Evolutionary conservation across 1,140 invertebrate genomes (phyloP), one percentile per base, ranked within the genome.

Genomic region (Bombus superbus): DNA sequence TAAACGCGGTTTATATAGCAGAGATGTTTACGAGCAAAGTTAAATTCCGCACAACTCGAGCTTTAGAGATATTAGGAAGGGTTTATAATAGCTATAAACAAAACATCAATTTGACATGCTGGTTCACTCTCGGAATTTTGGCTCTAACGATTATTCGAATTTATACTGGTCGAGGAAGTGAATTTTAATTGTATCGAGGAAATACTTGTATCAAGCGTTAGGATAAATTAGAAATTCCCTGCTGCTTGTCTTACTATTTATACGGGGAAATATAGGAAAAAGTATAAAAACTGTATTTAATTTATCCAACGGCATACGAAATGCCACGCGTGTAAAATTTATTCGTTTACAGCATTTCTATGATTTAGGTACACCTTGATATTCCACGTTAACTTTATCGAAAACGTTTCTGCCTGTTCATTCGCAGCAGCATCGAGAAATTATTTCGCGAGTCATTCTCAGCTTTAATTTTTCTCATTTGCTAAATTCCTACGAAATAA

Each of bases 391-490:
- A 69, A 40, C 3, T 11, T 28, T 40, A 40, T 0, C 32, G 18
- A 68, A 68, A 68, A 5, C 6, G 38, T 40, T 40, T 77, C 6
- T 42, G 38, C 10, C 6, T 77, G 53, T 62, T 76, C 18, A n/a
- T 35, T 18, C 1, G 22, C 28, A 42, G 5, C 11, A 42, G 13
- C 11, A 28, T 71, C 38, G 25, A 28, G 35, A 28, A 59, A n/a
- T 77, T 62, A 77, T 62, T 77, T n/a, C 25, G 53, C 40, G 28
- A 1, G 35, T 10, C 38, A 42, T 13, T 53, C 32, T 5, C 15
- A 13, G 8, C 53, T 47, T 10, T 38, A 79, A 47, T 84, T 79
- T 71, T 79, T 71, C 64, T 69, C 25, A n/a, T 59, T n/a, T 32
- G 15, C 9, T 40, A 13, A 69, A 79, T 44, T 71, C 18, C 64